phyloP scores from a whole-genome alignment of 2,113 vertebrate genomes.

The Propithecus coquereli region DNA sequence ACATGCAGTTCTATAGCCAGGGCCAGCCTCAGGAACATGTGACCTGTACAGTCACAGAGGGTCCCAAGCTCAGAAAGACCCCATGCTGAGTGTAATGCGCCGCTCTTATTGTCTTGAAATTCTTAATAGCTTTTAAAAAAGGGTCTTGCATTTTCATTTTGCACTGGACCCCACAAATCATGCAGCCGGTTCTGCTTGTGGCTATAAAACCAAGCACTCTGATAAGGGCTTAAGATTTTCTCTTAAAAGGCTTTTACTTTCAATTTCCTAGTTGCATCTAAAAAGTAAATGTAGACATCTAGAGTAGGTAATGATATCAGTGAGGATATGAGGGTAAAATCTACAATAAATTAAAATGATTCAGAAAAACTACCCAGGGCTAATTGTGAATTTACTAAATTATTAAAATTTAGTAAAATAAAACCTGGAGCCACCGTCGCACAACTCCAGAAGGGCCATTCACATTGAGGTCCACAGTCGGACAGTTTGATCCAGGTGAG shows the following conservation, averaged over 20 bases:
- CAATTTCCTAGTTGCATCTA: neutral
- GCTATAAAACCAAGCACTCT: neutral
- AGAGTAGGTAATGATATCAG: neutral
- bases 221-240: too few relatives aligned
- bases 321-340: neutral
- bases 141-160: neutral
- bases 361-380: neutral
- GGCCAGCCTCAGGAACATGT: neutral
- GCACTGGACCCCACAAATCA: neutral
- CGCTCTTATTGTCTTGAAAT: neutral
- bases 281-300: neutral
- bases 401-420: neutral
- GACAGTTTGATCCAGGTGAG: fast-evolving
- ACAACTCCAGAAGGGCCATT: neutral
- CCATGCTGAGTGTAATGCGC: neutral
- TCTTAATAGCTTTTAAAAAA: neutral
- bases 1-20: neutral
- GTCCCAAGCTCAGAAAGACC: too few relatives aligned
- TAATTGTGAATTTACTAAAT: neutral
- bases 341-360: neutral
- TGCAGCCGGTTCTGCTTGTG: neutral
- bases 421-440: too few relatives aligned
- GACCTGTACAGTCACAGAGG: neutral
- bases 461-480: fast-evolving
- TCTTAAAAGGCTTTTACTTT: neutral